Evolutionary conservation across 2,888 invertebrate species (phyloP), one percentile per base, ranked within the genome.

Genomic region (Euplexia lucipara): DNA sequence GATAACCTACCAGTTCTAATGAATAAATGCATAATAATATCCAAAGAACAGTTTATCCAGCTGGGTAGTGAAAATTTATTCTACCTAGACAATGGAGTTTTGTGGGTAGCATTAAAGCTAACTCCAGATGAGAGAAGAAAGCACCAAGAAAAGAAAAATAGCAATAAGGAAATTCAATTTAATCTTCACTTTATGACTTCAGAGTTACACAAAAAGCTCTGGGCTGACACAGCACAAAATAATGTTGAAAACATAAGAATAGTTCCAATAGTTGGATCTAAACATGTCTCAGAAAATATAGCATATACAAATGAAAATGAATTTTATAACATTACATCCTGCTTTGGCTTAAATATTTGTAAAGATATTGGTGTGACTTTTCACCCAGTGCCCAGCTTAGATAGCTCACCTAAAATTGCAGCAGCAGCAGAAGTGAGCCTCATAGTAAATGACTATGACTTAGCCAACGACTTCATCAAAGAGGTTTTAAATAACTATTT

Each of bases 401-500:
- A 92, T 44, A 87, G 83, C 79, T 85, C 92, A 75, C 93, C 95
- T 49, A 93, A 92, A 85, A 94, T 95, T 81, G 94, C 95, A 56
- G 85, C 89, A 16, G 67, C 75, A 18, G 94, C 95, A 44, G 93
- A 94, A 89, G 92, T 94, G 1, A 88, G 87, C 72, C 83, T 94
- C 1, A 74, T 95, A 64, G 86, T 92, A 1, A 94, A 93, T 85
- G 94, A 95, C 26, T 92, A 88, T 88, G 94, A 94, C 60, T 78
- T 95, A 63, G 86, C 90, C 10, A 93, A 92, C 85, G 93, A 94
- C 53, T 93, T 97, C 47, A 87, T 96, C 0, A 97, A 97, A 87
- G 90, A 95, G 56, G 88, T 97, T 52, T 86, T 98, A 41, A 96
- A 95, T 81, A 97, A 96, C 83, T 96, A 97, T 85, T 98, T 98